These are phyloP conservation scores for Campoletis sonorensis DNA, from an alignment of 1,140 invertebrate species.

Conservation along the genomic window DNA sequence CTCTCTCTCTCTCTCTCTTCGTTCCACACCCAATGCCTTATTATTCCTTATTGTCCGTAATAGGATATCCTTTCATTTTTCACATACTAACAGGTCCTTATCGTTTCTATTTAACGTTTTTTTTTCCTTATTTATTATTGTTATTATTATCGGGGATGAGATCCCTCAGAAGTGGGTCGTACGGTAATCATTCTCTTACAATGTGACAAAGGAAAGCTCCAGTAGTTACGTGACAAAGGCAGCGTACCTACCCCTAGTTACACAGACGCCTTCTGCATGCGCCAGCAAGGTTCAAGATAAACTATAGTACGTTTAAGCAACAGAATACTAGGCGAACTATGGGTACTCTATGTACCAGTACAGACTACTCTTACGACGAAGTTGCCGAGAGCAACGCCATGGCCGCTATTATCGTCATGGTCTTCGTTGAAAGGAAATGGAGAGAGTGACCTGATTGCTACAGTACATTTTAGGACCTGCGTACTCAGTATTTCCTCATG, in stretches of 20 bases:
- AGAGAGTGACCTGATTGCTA: slow-evolving; percentile 22
- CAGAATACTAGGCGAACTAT: slow-evolving; percentile 27
- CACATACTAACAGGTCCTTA: slow-evolving; percentile 6
- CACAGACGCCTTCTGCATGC: slow-evolving; percentile 16
- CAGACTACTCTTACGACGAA: background rate
- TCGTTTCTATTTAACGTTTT: slow-evolving; percentile 18
- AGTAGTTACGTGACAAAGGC: slow-evolving; percentile 36
- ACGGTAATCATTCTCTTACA: slow-evolving; percentile 42
- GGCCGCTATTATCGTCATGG: slow-evolving; percentile 9
- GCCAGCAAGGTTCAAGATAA: slow-evolving; percentile 17
- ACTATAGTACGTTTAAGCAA: slow-evolving; percentile 27
- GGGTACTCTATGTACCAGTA: background rate
- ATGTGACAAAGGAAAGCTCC: slow-evolving; percentile 35
- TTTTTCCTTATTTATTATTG: slow-evolving; percentile 13
- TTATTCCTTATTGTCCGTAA: slow-evolving; percentile 16
- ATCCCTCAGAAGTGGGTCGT: slow-evolving; percentile 42
- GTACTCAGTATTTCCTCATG: background rate
- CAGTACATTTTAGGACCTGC: background rate
- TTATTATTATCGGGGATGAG: slow-evolving; percentile 41
- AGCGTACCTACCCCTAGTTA: background rate
- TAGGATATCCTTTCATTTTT: slow-evolving; percentile 18
- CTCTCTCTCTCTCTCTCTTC: background rate
- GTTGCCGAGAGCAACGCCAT: background rate
- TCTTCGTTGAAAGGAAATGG: slow-evolving; percentile 11
- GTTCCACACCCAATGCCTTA: background rate